These are phyloP conservation scores for Entelurus aequoreus DNA, from an alignment of 2,113 vertebrate species.

Conservation along the genomic window DNA sequence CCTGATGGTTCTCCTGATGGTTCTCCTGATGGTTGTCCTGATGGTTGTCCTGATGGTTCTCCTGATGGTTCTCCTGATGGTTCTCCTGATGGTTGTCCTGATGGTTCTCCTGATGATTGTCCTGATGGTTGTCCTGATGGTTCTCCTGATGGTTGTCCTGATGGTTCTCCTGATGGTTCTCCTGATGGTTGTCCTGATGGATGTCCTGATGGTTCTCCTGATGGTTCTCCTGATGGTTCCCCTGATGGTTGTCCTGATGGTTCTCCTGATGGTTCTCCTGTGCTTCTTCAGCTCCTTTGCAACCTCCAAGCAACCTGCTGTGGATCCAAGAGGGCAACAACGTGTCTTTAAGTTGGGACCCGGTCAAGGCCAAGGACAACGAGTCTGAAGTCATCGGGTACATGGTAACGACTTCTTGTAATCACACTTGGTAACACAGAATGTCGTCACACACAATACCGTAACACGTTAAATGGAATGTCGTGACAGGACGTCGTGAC, in stretches of 20 bases:
- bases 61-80: neutral
- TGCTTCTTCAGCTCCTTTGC: constrained; percentile 78
- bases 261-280: neutral
- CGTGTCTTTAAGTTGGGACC: constrained; percentile 88
- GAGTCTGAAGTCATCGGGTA: constrained; percentile 95
- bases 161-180: no score
- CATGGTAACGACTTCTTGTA: constrained; percentile 72
- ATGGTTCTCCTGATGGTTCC: no score
- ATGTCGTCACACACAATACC: no score
- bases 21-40: no score
- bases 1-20: no score
- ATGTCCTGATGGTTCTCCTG: neutral
- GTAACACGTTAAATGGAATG: no score
- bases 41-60: neutral
- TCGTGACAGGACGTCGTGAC: no score
- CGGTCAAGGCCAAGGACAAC: constrained; percentile 83
- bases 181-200: no score
- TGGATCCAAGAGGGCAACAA: constrained; percentile 93
- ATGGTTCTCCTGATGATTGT: neutral
- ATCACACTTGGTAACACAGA: no score
- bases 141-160: neutral
- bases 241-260: no score
- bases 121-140: neutral
- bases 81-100: no score
- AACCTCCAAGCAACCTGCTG: constrained; percentile 83